Evolutionary conservation across 2,888 invertebrate genomes (phyloP), one percentile per base, ranked within the genome.

Genomic region (Nudaria mundana): DNA sequence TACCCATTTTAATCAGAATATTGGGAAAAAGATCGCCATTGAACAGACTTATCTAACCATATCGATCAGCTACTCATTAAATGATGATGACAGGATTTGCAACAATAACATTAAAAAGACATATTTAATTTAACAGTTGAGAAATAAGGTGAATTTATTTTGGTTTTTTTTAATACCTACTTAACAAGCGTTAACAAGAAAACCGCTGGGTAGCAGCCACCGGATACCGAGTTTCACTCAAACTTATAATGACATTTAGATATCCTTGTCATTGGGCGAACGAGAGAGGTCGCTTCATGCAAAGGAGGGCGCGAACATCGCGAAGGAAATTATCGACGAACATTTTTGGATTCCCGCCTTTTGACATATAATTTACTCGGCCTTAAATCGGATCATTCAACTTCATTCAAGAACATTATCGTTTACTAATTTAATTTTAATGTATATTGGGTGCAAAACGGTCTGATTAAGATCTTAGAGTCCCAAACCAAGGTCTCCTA

Each of bases 241-340:
- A 85, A 86, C 81, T 86, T 84, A 82, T 85, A 86, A 85, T 84
- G 85, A 84, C 81, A 84, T 87, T 86, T 86, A 77, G 81, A 84
- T 83, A 82, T 82, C 81, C 78, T 75, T 81, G 83, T 82, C 81
- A 80, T 71, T 66, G 69, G 60, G 37, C 33, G 34, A 45, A 36
- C 18, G 33, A 43, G 33, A 30, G 40, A 44, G 46, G 50, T 37
- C 42, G 40, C 41, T 41, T 79, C 79, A 76, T 67, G 63, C 65
- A 60, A 64, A 36, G 41, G 39, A 7, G 30, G 35, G 39, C 31
- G 31, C 24, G 34, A 30, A 43, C 40, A 33, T 33, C 45, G 48
- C 39, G 37, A 50, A 49, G 64, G 47, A 56, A 63, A 58, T 56
- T 55, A 56, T 53, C 49, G 54, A 57, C 56, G 71, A 83, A 83